These are phyloP conservation scores for Xanthia togata DNA, from an alignment of 2,888 invertebrate genomes.

Conservation along the genomic window DNA sequence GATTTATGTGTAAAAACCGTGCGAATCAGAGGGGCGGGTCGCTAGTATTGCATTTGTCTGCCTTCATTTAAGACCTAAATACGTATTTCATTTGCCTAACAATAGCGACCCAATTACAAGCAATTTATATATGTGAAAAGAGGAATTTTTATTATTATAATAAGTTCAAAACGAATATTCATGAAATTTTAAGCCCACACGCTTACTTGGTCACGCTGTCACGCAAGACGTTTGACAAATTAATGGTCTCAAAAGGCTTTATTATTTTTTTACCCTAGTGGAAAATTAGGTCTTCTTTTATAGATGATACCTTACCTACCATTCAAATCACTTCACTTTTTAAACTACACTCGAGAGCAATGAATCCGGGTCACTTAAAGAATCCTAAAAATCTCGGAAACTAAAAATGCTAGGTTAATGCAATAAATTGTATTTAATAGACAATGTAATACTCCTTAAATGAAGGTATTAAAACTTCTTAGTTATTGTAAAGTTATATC, in stretches of 20 bases:
- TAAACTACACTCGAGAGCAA: no score
- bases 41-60: background rate
- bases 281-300: background rate
- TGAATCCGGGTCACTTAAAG: no score
- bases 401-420: no score
- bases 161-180: conserved; percentile 20
- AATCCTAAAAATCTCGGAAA: no score
- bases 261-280: background rate
- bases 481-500: no score
- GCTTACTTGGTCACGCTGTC: conserved; percentile 35
- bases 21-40: no score
- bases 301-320: background rate
- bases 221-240: conserved; percentile 30
- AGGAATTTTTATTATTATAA: conserved; percentile 14
- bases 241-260: background rate
- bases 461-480: no score
- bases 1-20: no score
- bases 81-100: conserved; percentile 38
- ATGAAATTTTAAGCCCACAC: conserved; percentile 22
- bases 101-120: conserved; percentile 44
- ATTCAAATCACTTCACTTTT: background rate
- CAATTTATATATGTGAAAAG: conserved; percentile 36
- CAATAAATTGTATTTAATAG: no score
- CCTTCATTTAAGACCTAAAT: conserved; percentile 11
- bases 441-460: no score